Base-by-base conservation (phyloP, 1,140 invertebrate species). In the Listronotus bonariensis region DNA sequence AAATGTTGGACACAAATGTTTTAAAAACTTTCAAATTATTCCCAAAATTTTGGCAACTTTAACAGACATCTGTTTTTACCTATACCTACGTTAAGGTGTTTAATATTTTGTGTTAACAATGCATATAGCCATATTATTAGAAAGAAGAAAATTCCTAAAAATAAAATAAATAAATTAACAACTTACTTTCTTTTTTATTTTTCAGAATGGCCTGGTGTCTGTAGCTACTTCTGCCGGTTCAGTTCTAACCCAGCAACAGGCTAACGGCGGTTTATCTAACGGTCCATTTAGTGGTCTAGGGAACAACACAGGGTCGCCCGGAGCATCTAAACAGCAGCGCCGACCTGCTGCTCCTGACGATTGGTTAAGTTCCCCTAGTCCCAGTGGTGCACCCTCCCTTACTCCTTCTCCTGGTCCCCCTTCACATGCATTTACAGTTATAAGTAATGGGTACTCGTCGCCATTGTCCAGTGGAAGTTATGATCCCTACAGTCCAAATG, bases 401-500 rank as follows among this genome's bases (percentile, higher is more conserved):
- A 85, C 84, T 3, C 84, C 85, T 20, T 85, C 85, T 1, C 84
- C 85, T 17, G 82, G 81, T 11, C 83, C 84, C 8, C 81, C 82
- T 53, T 74, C 80, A 45, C 81, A 84, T 69, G 79, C 81, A 46
- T 85, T 83, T 67, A 80, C 83, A 15, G 81, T 85, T 67, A 84
- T 84, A 73, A 90, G 86, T 68, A 91, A 92, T 71, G 90, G 90
- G 15, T 92, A 92, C 74, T 88, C 89, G n/a, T 92, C 90, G 65
- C 89, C 89, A 0, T 86, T 92, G 82, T 91, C 89, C 26, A 89
- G 89, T 1, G 86, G 89, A 72, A 92, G 90, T 83, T 92, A 92
- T 80, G 91, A 92, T 72, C 89, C 90, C 2, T 92, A 92, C 78
- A 92, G 90, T 82, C 90, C 91, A 42, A 92, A 91, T 80, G 89